Percentiles rank a stretch among this genome's conserved stretches.
Conservation (phyloP, 2,113 vertebrate species). For the Nyctibius bracteatus region DNA sequence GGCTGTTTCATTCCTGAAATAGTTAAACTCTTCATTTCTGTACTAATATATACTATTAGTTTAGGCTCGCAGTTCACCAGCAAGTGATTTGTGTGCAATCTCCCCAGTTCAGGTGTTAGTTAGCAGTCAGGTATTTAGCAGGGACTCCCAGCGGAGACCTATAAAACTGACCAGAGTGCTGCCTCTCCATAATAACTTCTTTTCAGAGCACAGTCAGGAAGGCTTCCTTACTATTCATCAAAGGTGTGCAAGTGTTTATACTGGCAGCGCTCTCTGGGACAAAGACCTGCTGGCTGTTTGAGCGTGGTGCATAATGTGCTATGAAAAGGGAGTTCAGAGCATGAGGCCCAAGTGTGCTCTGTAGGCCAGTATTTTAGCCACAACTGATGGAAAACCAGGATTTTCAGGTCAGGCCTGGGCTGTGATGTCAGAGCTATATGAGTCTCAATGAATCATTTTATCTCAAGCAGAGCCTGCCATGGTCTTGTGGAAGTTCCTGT, state of each 20-base stretch:
- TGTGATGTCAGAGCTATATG: background rate
- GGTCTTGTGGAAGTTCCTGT: background rate
- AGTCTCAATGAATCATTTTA: background rate
- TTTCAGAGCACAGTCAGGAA: constrained; percentile 9
- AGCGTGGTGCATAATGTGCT: background rate
- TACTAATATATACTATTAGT: background rate
- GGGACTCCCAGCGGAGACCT: background rate
- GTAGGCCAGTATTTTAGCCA: background rate
- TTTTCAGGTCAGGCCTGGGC: background rate
- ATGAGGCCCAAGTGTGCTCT: background rate
- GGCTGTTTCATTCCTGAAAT: background rate
- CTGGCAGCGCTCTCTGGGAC: background rate
- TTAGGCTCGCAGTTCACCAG: background rate
- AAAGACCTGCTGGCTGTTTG: background rate
- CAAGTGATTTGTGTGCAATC: background rate
- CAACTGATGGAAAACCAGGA: background rate
- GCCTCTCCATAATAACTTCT: background rate
- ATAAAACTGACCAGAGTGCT: background rate
- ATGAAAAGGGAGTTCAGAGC: background rate
- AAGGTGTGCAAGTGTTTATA: constrained; percentile 18
- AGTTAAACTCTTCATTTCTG: background rate
- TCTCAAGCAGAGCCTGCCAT: background rate
- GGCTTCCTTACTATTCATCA: constrained; percentile 9
- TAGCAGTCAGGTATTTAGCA: background rate
- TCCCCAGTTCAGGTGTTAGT: background rate